Base-by-base conservation (phyloP, 2,797 vertebrate genomes). In the Linurgus olivaceus region DNA sequence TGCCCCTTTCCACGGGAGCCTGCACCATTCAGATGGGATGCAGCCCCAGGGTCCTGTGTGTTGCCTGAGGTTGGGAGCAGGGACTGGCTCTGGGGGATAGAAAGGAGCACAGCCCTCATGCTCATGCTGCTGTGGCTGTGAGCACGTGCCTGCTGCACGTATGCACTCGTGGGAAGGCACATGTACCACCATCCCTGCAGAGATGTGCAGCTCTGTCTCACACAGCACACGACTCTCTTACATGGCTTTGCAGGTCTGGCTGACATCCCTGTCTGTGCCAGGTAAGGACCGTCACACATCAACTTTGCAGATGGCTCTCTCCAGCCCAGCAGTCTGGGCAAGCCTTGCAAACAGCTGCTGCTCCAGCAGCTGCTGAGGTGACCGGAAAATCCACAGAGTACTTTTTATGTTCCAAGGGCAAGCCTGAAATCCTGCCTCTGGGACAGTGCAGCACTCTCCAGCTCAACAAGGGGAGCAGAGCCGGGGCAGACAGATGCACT, bases 261-360 rank as follows among this genome's bases (percentile, higher is more conserved):
- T 61, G 71, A 16, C 17, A 4, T 28, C 26, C 38, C 37, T 0
- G 0, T 16, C 40, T 55, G 57, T 1, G 1, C 35, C 51, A 1
- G 1, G 28, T 25, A 4, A 4, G 1, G 68, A 17, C 17, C 2
- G 0, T 6, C 45, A 7, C 0, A 2, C 2, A 4, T 25, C 50
- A 14, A 23, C 70, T 51, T 37, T 4, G 1, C 8, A 11, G 8
- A 19, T 15, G 3, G 15, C 47, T 70, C 40, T 62, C 37, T 68
- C 33, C 21, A 35, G 15, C 45, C 58, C 0, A 0, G 21, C 28
- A 42, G 52, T 21, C 37, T 47, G 40, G 17, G 29, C 26, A 52
- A 58, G 61, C 7, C 0, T 47, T 42, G 40, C 35, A 28, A 6
- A 18, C 33, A 82, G 47, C 61, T 2, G 1, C 44, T 7, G 4